These are phyloP conservation scores for Yponomeuta cagnagella DNA, from an alignment of 2,888 invertebrate genomes.

Conservation along the genomic window DNA sequence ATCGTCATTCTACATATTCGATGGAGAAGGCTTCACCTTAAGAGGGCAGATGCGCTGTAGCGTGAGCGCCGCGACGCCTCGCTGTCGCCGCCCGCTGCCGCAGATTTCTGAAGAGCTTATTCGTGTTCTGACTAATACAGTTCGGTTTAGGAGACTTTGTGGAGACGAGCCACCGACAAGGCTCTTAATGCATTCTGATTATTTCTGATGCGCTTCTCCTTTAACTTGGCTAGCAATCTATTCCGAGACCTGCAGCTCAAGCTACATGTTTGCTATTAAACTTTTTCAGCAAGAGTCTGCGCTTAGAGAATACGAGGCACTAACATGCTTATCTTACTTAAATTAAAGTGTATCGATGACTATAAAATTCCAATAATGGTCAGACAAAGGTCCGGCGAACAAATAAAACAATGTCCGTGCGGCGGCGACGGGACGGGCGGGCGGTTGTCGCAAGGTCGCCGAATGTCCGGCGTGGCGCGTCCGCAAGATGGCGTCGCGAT, in stretches of 20 bases:
- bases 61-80: slow-evolving; percentile 30
- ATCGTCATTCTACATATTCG: not conserved
- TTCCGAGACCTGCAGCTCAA: not conserved
- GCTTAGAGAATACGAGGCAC: too few species aligned
- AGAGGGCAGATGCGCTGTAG: slow-evolving; percentile 7
- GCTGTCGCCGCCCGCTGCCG: slow-evolving; percentile 49
- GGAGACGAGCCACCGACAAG: slow-evolving; percentile 41
- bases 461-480: slow-evolving; percentile 32
- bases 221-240: not conserved
- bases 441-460: slow-evolving; percentile 11
- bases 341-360: too few species aligned
- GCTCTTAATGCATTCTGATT: slow-evolving; percentile 29
- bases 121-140: slow-evolving; percentile 64
- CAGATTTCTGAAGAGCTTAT: slow-evolving; percentile 64
- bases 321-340: too few species aligned
- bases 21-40: slow-evolving; percentile 1
- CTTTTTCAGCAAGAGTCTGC: too few species aligned
- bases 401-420: not conserved
- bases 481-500: slow-evolving; percentile 68
- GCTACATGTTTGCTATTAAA: too few species aligned
- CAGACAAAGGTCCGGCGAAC: not conserved
- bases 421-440: not conserved
- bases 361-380: not conserved
- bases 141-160: slow-evolving; percentile 52
- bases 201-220: not conserved